Evolutionary conservation across 2,888 invertebrate genomes (phyloP).

Genomic region (Hirudinaria manillensis): DNA sequence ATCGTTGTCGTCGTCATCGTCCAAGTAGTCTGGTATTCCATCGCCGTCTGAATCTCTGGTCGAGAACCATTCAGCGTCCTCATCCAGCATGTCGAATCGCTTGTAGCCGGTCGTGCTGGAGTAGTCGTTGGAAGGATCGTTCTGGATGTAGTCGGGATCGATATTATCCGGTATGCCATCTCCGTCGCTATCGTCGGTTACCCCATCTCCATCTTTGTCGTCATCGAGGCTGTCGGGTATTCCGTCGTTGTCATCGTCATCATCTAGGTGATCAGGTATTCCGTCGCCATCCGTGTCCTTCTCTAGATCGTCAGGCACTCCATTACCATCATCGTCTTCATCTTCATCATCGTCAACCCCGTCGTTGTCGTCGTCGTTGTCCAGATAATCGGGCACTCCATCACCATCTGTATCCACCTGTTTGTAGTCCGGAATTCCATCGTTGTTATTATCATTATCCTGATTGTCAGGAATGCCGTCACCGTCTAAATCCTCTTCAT

Average conservation of each 20-base stretch:
- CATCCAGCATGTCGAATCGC: slow-evolving; percentile 35
- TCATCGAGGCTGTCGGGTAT: slow-evolving; percentile 41
- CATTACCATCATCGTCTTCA: slow-evolving; percentile 41
- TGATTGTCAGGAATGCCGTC: slow-evolving; percentile 44
- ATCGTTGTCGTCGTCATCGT: slow-evolving; percentile 40
- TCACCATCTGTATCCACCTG: slow-evolving; percentile 41
- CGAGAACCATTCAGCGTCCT: slow-evolving; percentile 41
- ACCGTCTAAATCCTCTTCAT: slow-evolving; percentile 36
- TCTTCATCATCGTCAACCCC: slow-evolving; percentile 38
- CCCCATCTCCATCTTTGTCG: slow-evolving; percentile 40
- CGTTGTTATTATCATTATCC: slow-evolving; percentile 44
- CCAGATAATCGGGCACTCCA: slow-evolving; percentile 46
- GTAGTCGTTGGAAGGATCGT: slow-evolving; percentile 31
- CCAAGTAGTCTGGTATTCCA: slow-evolving; percentile 43
- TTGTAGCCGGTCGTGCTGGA: slow-evolving; percentile 39
- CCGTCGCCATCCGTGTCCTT: slow-evolving; percentile 39
- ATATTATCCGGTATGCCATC: slow-evolving; percentile 49
- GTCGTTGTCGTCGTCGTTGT: slow-evolving; percentile 43
- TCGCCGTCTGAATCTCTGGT: slow-evolving; percentile 42
- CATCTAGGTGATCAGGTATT: slow-evolving; percentile 40
- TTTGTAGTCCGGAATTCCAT: slow-evolving; percentile 45
- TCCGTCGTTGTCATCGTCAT: slow-evolving; percentile 43
- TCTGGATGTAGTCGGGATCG: slow-evolving; percentile 39
- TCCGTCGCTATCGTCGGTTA: slow-evolving; percentile 43
- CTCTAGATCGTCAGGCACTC: slow-evolving; percentile 35